Percentiles rank a stretch among this genome's conserved stretches.
These are phyloP conservation scores for Astreopora myriophthalma DNA, from an alignment of 64 coral and sea anemone species.

Conservation along the genomic window DNA sequence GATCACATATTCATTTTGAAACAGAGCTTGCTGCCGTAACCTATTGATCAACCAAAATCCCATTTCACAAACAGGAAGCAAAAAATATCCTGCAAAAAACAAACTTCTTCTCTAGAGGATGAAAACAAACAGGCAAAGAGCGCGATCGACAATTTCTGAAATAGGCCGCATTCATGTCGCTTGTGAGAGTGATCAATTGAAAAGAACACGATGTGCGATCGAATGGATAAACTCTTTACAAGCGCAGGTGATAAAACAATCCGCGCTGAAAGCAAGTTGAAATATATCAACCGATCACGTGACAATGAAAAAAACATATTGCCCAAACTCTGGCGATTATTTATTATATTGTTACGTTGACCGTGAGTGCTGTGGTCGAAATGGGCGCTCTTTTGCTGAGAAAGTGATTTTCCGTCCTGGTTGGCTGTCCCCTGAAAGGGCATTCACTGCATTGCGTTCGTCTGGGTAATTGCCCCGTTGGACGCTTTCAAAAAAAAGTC, in stretches of 20 bases:
- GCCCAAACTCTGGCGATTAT: not conserved
- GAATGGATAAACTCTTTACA: not conserved
- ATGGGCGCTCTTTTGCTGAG: slow-evolving; percentile 6
- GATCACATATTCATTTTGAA: slow-evolving; percentile 26
- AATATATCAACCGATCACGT: slow-evolving; percentile 17
- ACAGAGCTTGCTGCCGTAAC: not conserved
- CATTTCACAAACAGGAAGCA: slow-evolving; percentile 3
- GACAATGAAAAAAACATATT: not conserved
- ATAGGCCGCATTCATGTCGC: not conserved
- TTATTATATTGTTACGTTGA: not conserved
- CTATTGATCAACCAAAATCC: not conserved
- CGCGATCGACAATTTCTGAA: not conserved
- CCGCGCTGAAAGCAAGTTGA: not conserved
- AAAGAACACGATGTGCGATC: not conserved
- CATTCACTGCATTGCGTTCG: not conserved
- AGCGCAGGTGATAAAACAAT: slow-evolving; percentile 13
- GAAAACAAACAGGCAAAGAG: not conserved
- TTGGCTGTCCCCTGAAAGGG: not conserved
- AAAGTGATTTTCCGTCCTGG: not conserved
- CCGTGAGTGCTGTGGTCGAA: not conserved
- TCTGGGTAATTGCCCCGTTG: not conserved
- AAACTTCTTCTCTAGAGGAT: not conserved
- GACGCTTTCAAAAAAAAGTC: not conserved
- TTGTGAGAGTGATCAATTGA: not conserved
- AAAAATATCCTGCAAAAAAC: slow-evolving; percentile 1